Percentiles rank a stretch among this genome's conserved stretches.
Conservation (phyloP, 2,888 invertebrate species). For the Drosophila differens region DNA sequence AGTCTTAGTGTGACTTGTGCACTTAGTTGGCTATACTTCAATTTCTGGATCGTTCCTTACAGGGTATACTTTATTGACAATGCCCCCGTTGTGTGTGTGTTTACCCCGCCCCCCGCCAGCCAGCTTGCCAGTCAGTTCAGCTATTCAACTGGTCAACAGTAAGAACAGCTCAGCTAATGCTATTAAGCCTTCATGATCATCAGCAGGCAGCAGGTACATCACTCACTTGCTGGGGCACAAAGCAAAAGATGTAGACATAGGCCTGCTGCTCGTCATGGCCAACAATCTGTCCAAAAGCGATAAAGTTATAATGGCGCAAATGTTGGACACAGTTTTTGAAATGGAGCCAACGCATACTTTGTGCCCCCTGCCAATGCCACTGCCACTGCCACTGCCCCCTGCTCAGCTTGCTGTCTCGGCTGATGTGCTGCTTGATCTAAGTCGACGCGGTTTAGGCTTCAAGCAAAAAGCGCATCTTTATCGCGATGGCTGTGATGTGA, state of each 20-base stretch:
- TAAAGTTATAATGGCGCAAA: conserved; percentile 82
- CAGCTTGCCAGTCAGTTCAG: background rate
- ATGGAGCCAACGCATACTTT: conserved; percentile 40
- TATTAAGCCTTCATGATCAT: conserved; percentile 77
- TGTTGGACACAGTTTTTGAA: conserved; percentile 73
- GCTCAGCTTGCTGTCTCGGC: background rate
- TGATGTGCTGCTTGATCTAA: conserved; percentile 47
- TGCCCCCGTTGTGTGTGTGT: conserved; percentile 14
- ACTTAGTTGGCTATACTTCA: background rate
- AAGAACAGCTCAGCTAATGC: conserved; percentile 55
- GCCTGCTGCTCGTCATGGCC: conserved; percentile 55
- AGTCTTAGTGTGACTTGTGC: background rate
- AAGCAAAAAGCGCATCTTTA: conserved; percentile 54
- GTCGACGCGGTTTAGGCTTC: conserved; percentile 47
- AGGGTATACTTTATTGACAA: conserved; percentile 47
- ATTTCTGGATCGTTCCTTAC: background rate
- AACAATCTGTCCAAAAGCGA: conserved; percentile 82
- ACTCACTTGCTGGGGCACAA: conserved; percentile 48
- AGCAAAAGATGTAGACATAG: conserved; percentile 33
- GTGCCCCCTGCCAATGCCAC: background rate
- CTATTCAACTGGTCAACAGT: background rate
- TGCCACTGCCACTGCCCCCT: too few relatives aligned
- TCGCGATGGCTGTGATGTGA: conserved; percentile 54
- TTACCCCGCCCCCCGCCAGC: background rate
- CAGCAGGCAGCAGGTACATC: conserved; percentile 60